Evolutionary conservation across 2,797 vertebrate genomes (phyloP).

Genomic region (Sphenopsis melanotis): DNA sequence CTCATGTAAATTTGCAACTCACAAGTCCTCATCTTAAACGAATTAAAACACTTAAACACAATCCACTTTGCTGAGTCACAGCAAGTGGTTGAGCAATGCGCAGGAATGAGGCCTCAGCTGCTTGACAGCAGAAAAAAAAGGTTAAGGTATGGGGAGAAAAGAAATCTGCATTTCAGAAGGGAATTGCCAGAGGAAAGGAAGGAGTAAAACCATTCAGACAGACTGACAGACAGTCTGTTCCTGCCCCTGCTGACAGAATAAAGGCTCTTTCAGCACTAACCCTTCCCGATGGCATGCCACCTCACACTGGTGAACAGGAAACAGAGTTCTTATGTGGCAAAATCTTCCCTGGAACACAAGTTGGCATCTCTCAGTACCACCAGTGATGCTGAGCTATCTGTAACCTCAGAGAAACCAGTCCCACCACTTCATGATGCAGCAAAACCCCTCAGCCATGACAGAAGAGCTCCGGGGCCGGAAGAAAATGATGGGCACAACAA

Average conservation of each 20-base stretch:
- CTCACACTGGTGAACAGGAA: not conserved
- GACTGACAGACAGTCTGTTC: not conserved
- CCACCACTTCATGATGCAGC: not conserved
- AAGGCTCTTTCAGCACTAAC: not conserved
- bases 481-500: not conserved
- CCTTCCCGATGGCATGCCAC: accelerated
- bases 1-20: not conserved
- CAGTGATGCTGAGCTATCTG: not conserved
- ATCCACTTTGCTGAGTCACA: not conserved
- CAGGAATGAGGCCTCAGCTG: not conserved
- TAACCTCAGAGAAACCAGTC: accelerated
- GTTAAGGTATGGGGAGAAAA: not conserved
- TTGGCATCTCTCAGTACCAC: not conserved
- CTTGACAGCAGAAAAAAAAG: not conserved
- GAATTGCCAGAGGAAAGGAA: not conserved
- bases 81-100: not conserved
- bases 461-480: accelerated
- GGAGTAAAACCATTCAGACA: not conserved
- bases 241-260: not conserved
- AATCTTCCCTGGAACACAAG: not conserved
- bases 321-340: not conserved
- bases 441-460: not conserved
- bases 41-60: not conserved
- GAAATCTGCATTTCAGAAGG: not conserved
- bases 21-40: not conserved